These are phyloP conservation scores for Cerastoderma edule DNA, from an alignment of 2,888 invertebrate genomes.

Conservation along the genomic window DNA sequence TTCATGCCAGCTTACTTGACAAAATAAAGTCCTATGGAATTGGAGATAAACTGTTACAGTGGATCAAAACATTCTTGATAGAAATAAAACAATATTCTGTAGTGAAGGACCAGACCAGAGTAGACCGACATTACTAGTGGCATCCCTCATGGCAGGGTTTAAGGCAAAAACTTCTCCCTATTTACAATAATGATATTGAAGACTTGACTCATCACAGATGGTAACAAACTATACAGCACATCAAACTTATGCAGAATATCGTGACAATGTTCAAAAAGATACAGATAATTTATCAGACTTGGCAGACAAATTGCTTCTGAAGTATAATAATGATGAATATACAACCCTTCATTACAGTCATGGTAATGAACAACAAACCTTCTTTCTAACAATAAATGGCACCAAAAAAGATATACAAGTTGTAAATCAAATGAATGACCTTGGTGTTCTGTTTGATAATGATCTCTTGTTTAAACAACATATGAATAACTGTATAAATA, in stretches of 20 bases:
- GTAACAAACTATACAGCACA: slow-evolving; percentile 30
- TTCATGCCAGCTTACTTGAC: slow-evolving; percentile 25
- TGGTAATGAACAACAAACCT: slow-evolving; percentile 4
- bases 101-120: slow-evolving; percentile 25
- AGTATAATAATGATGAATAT: neutral
- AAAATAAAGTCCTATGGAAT: slow-evolving; percentile 39
- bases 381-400: slow-evolving; percentile 8
- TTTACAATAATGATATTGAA: slow-evolving; percentile 40
- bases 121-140: slow-evolving; percentile 41
- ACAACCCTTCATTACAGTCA: neutral
- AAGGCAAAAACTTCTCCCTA: slow-evolving; percentile 27
- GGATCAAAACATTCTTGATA: slow-evolving; percentile 34
- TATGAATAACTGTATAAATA: slow-evolving; percentile 35
- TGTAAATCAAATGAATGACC: neutral
- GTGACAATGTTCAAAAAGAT: slow-evolving; percentile 6
- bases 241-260: neutral
- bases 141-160: slow-evolving; percentile 47
- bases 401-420: slow-evolving; percentile 8
- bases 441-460: slow-evolving; percentile 31
- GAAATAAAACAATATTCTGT: slow-evolving; percentile 31
- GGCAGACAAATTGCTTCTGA: neutral
- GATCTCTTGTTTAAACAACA: slow-evolving; percentile 31
- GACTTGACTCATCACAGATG: slow-evolving; percentile 44
- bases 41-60: slow-evolving; percentile 22
- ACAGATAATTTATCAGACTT: neutral